Conservation (phyloP, 92 coral and sea anemone species). For the Paramuricea clavata region DNA sequence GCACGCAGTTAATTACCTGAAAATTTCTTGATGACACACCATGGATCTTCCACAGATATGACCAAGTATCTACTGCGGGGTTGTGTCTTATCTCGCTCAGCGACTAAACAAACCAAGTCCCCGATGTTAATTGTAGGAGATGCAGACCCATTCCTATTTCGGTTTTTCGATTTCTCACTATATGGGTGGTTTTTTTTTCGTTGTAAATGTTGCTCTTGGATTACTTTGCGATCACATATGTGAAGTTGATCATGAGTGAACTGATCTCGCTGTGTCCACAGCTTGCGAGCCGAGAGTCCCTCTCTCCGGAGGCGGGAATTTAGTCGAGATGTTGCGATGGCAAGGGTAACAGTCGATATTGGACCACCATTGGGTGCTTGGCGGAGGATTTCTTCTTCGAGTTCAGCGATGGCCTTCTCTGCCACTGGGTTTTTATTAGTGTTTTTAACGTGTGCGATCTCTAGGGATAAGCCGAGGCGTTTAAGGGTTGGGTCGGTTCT, state of each 20-base stretch:
- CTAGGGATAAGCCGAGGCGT: neutral
- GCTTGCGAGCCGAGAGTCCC: constrained; percentile 35
- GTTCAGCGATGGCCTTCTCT: constrained; percentile 29
- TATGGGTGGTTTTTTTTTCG: constrained; percentile 48
- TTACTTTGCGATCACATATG: constrained; percentile 29
- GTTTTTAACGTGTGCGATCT: constrained; percentile 19
- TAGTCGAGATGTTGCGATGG: constrained; percentile 46
- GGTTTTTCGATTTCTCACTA: constrained; percentile 40
- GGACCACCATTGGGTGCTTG: constrained; percentile 66
- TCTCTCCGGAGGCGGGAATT: constrained; percentile 49
- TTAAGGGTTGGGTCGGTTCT: neutral
- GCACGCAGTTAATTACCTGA: neutral
- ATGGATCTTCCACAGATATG: neutral
- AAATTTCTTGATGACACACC: constrained; percentile 1
- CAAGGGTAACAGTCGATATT: constrained; percentile 33
- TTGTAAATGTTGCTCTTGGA: constrained; percentile 37
- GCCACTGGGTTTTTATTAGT: constrained; percentile 25
- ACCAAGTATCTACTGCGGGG: constrained; percentile 29
- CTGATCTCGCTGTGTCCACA: constrained; percentile 47
- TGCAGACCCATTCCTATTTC: neutral
- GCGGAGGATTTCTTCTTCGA: constrained; percentile 34
- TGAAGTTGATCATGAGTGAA: constrained; percentile 14
- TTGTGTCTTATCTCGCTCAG: neutral
- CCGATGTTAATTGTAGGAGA: neutral
- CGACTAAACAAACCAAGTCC: neutral